A percentile compares a stretch with the other conserved stretches of the same genome.
Conservation (phyloP, 2,113 vertebrate species). For the Misgurnus mizolepis region DNA sequence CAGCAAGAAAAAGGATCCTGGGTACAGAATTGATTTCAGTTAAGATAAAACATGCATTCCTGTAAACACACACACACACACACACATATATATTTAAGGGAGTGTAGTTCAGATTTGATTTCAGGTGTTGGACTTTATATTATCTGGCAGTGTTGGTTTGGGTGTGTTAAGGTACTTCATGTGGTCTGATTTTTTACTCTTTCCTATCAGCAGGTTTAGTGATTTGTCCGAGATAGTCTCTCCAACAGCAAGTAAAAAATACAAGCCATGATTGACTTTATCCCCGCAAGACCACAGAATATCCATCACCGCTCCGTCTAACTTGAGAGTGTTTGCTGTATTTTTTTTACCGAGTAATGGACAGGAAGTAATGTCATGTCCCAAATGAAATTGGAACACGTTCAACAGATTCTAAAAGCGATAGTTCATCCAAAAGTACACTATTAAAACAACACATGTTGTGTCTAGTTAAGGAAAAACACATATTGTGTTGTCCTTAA, state of each 20-base stretch:
- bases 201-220: slow-evolving; percentile 28
- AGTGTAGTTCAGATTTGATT: slow-evolving; percentile 23
- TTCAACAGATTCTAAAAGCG: slow-evolving; percentile 8
- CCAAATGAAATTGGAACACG: not conserved
- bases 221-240: slow-evolving; percentile 43
- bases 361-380: slow-evolving; percentile 10
- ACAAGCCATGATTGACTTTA: slow-evolving; percentile 43
- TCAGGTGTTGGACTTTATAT: not conserved
- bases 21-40: slow-evolving; percentile 61
- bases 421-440: too few species aligned
- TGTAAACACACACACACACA: not conserved
- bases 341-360: slow-evolving; percentile 3
- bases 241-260: slow-evolving; percentile 43
- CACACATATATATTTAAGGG: not conserved
- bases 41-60: slow-evolving; percentile 51
- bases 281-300: slow-evolving; percentile 28
- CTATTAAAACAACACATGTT: too few species aligned
- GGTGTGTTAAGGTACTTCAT: slow-evolving; percentile 24
- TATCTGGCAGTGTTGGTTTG: slow-evolving; percentile 17
- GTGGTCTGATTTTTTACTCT: slow-evolving; percentile 12
- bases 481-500: too few species aligned
- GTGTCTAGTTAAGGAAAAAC: too few species aligned
- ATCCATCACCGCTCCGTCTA: not conserved
- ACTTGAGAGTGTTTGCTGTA: slow-evolving; percentile 1
- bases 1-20: slow-evolving; percentile 44